Evolutionary conservation across 1,140 invertebrate genomes (phyloP).

Genomic region (Armadillidium nasatum): DNA sequence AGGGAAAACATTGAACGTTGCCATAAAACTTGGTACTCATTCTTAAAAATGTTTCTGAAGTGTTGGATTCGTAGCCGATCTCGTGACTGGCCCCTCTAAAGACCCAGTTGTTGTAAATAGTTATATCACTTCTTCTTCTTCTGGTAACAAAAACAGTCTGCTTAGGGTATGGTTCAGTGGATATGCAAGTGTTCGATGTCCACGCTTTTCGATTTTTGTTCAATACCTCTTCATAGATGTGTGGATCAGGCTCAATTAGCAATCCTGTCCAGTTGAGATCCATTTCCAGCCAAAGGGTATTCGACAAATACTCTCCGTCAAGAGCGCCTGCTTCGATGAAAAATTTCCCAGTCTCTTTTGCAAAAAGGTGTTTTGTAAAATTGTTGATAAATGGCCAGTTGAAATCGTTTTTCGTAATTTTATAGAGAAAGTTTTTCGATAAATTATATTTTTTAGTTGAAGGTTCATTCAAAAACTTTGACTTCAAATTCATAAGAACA

Average conservation of each 20-base stretch:
- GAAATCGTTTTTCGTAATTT: neutral
- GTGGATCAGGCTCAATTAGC: constrained; percentile 48
- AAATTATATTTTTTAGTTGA: neutral
- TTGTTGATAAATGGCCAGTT: neutral
- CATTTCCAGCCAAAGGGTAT: constrained; percentile 48
- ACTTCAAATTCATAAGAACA: neutral
- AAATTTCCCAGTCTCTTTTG: constrained; percentile 45
- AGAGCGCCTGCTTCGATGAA: constrained; percentile 49
- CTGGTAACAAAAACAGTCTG: constrained; percentile 54
- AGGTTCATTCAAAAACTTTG: neutral
- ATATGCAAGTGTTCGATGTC: constrained; percentile 47
- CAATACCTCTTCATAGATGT: constrained; percentile 43
- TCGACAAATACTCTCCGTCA: constrained; percentile 48
- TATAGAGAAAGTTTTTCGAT: neutral
- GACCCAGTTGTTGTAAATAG: neutral
- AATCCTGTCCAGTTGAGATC: constrained; percentile 47
- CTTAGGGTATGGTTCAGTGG: constrained; percentile 62
- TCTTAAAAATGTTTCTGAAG: neutral
- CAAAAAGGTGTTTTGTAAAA: neutral
- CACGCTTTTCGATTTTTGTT: constrained; percentile 32
- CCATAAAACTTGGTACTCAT: neutral
- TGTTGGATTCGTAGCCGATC: neutral
- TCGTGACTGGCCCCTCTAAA: neutral
- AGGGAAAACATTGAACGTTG: constrained; percentile 15
- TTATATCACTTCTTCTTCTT: constrained; percentile 48